Percentiles rank a stretch among this genome's conserved stretches.
Conservation (phyloP, 2,113 vertebrate species). For the Oriolus oriolus region DNA sequence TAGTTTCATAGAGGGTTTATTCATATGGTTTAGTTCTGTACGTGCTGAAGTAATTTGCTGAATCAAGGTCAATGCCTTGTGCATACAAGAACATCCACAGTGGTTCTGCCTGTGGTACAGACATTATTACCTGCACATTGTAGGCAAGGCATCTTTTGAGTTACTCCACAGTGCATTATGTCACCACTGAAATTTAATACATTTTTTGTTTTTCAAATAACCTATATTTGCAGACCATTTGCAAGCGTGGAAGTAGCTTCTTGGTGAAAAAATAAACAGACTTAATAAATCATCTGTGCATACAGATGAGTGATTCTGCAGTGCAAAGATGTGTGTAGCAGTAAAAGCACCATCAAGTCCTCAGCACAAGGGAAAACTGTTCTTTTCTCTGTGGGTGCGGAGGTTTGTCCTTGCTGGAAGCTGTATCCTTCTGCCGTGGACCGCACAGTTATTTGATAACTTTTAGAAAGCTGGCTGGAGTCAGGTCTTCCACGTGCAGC, state of each 20-base stretch:
- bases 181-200: not conserved
- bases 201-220: not conserved
- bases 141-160: not conserved
- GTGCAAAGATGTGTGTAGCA: not conserved
- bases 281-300: not conserved
- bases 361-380: not conserved
- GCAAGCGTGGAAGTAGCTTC: not conserved
- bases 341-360: not conserved
- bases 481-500: not conserved
- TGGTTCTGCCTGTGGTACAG: not conserved
- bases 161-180: not conserved
- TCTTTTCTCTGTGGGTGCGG: not conserved
- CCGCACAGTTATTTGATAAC: rapidly evolving
- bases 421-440: not conserved
- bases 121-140: not conserved
- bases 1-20: not conserved
- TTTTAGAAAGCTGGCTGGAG: not conserved
- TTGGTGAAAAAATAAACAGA: not conserved
- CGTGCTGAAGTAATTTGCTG: not conserved
- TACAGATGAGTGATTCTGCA: not conserved
- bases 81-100: not conserved
- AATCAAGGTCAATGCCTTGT: not conserved
- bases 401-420: not conserved
- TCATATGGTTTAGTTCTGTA: not conserved
- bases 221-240: not conserved